These are phyloP conservation scores for Ceyx erithaca DNA, from an alignment of 2,797 vertebrate species.

Conservation along the genomic window DNA sequence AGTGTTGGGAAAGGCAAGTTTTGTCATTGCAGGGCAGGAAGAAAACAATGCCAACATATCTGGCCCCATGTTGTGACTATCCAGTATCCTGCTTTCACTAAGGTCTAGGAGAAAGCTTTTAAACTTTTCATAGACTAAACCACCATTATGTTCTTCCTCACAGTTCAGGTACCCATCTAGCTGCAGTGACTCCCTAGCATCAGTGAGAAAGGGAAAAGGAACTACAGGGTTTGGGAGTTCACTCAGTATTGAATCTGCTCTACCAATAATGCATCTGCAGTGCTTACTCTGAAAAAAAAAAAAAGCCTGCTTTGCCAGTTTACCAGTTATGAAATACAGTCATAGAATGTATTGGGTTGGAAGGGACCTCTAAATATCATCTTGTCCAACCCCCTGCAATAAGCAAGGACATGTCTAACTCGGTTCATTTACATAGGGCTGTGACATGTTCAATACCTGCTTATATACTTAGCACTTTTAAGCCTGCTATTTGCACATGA, in stretches of 20 bases:
- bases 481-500: not conserved
- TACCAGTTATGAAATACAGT: no score
- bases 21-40: not conserved
- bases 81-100: not conserved
- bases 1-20: not conserved
- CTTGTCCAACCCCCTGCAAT: no score
- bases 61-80: not conserved
- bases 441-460: not conserved
- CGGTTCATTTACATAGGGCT: not conserved
- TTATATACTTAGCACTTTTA: not conserved
- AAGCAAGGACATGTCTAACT: no score
- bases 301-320: not conserved
- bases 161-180: not conserved
- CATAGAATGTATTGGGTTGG: no score
- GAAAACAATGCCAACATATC: not conserved
- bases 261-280: not conserved
- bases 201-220: not conserved
- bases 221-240: not conserved
- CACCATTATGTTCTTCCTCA: not conserved
- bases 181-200: not conserved
- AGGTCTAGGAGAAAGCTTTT: not conserved
- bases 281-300: not conserved
- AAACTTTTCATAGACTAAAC: not conserved
- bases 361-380: no score
- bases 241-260: not conserved